Evolutionary conservation across 2,888 invertebrate genomes (phyloP).

Genomic region (Aradus depressus): DNA sequence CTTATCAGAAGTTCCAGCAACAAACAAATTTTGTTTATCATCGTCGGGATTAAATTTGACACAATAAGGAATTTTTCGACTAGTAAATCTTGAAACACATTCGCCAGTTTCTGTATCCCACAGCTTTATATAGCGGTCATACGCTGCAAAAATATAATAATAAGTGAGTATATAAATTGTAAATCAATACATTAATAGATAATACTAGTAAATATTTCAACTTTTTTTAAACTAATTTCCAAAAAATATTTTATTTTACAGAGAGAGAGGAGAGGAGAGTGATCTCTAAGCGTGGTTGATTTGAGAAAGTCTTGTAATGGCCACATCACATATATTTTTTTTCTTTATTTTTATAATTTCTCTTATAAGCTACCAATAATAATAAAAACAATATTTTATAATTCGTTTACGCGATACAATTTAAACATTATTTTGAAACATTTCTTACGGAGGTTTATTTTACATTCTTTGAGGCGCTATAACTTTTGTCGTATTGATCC

Average conservation of each 20-base stretch:
- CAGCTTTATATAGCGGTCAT: constrained; percentile 92
- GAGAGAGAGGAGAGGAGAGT: not conserved
- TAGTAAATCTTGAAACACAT: constrained; percentile 78
- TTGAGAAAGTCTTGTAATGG: no score
- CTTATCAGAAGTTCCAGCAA: constrained; percentile 97
- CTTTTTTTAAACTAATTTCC: not conserved
- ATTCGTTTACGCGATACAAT: no score
- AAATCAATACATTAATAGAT: not conserved
- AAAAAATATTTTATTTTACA: not conserved
- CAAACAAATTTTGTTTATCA: constrained; percentile 94
- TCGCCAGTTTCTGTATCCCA: constrained; percentile 98
- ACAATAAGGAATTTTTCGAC: constrained; percentile 94
- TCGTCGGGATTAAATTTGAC: constrained; percentile 96
- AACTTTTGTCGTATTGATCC: no score
- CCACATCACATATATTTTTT: no score
- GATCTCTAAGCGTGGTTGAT: no score
- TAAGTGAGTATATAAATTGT: no score
- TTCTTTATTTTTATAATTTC: no score
- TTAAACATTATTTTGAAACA: no score
- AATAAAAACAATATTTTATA: no score
- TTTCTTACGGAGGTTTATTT: no score
- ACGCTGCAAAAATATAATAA: constrained; percentile 45
- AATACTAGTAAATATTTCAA: not conserved
- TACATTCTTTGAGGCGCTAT: no score
- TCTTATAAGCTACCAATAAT: no score